Percentiles rank a stretch among this genome's conserved stretches.
These are phyloP conservation scores for Fissipunctia ypsillon DNA, from an alignment of 2,888 invertebrate species.

Conservation along the genomic window DNA sequence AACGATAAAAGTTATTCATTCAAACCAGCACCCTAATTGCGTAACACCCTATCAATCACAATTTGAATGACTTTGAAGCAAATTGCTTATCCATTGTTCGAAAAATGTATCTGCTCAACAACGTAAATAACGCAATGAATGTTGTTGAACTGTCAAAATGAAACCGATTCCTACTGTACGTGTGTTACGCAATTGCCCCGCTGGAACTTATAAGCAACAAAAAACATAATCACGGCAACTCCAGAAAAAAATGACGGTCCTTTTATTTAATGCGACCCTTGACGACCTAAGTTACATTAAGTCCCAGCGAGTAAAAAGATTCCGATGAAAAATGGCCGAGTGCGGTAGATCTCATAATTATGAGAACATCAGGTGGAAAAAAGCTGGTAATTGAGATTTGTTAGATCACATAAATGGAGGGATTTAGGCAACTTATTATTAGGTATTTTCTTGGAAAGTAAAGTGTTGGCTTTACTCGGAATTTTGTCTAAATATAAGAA, in stretches of 20 bases:
- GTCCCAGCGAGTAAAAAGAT: constrained; percentile 25
- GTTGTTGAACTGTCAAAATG: too few species aligned
- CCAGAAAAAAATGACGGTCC: constrained; percentile 11
- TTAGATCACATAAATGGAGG: constrained; percentile 1
- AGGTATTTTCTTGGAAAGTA: neutral
- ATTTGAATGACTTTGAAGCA: too few species aligned
- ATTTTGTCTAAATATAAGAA: neutral
- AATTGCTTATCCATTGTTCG: too few species aligned
- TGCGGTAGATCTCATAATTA: constrained; percentile 38
- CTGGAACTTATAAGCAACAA: neutral
- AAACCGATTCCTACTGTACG: too few species aligned
- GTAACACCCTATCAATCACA: too few species aligned
- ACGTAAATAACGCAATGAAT: too few species aligned
- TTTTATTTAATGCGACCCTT: constrained; percentile 39
- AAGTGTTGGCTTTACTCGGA: neutral
- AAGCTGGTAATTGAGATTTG: constrained; percentile 18
- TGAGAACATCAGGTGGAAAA: constrained; percentile 33
- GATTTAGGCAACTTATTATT: constrained; percentile 7
- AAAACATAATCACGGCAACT: constrained; percentile 25
- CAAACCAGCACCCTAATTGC: too few species aligned
- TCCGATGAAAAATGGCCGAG: constrained; percentile 28
- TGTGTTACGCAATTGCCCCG: too few species aligned
- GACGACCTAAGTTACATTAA: constrained; percentile 34
- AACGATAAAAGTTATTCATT: constrained; percentile 24
- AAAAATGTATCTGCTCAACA: too few species aligned